Conservation (phyloP, 2,113 vertebrate species). For the Epinephelus fuscoguttatus region DNA sequence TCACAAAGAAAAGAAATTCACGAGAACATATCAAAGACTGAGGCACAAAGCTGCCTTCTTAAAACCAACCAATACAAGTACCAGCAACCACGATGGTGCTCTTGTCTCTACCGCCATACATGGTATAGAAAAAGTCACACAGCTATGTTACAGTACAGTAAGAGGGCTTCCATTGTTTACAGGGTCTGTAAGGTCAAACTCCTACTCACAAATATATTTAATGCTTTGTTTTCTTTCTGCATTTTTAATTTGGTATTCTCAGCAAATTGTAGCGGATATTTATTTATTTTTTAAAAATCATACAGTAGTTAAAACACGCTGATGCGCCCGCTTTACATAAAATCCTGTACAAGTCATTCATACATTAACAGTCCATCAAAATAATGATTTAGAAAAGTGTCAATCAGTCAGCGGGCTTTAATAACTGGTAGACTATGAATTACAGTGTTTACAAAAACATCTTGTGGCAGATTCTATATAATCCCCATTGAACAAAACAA, state of each 20-base stretch:
- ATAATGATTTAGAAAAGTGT: conserved; percentile 60
- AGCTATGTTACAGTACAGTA: conserved; percentile 69
- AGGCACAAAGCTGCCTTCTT: conserved; percentile 78
- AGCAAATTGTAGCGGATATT: conserved; percentile 56
- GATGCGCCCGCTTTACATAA: conserved; percentile 46
- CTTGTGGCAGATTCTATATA: conserved; percentile 18
- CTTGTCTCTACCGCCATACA: conserved; percentile 50
- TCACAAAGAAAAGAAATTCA: conserved; percentile 69
- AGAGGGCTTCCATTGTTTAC: conserved; percentile 44
- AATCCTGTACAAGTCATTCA: conserved; percentile 61
- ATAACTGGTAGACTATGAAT: conserved; percentile 51
- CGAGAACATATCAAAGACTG: conserved; percentile 74
- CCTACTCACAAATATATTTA: conserved; percentile 52
- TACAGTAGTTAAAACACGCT: conserved; percentile 65
- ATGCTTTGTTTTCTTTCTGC: conserved; percentile 45
- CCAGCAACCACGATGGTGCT: conserved; percentile 47
- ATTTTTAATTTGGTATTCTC: conserved; percentile 58
- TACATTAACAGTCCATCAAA: conserved; percentile 58
- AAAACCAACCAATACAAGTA: conserved; percentile 63
- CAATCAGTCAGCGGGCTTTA: conserved; percentile 46
- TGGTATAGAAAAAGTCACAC: conserved; percentile 65
- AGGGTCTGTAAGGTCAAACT: conserved; percentile 32
- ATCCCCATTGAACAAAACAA: conserved; percentile 13
- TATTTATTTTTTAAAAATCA: conserved; percentile 19
- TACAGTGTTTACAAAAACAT: conserved; percentile 66